Evolutionary conservation across 64 coral and sea anemone species (phyloP), one percentile per base, ranked within the genome.

Genomic region (Porites lutea): DNA sequence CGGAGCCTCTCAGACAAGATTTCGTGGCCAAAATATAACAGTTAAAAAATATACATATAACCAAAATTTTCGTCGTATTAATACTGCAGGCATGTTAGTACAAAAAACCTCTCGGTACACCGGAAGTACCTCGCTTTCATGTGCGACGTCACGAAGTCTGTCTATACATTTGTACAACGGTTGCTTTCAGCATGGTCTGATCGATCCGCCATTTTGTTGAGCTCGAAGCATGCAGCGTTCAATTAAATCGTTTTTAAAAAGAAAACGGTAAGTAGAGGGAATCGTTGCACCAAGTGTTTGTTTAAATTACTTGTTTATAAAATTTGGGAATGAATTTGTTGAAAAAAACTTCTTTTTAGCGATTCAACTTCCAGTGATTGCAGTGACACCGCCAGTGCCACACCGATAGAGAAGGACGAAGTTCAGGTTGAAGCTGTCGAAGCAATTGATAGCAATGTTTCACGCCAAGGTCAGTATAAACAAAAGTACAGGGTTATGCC

Each of bases 261-360:
- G 47, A 71, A 88, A 74, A 88, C 86, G 86, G 86, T 88, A 88
- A 88, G 71, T 75, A 88, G 70, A 88, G 68, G 52, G 66, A 88
- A 88, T 49, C 44, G 66, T 88, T 75, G 86, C 86, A 88, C 71
- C 71, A 75, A 88, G 66, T 75, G 86, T 75, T 88, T 75, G 70
- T 75, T 88, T 88, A 66, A 88, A 88, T 88, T 88, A 88, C 47
- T 88, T 88, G 86, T 88, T 88, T 75, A 88, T 37, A 88, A 66
- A 66, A 66, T 86, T 86, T 86, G 37, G 82, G 59, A 66, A 86
- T 86, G 37, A 58, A 58, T 86, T 65, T 65, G 21, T 86, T 65
- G 37, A 69, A 86, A 86, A 86, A 86, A 66, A 37, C 48, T 77
- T 44, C 55, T 86, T 62, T 27, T 84, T 84, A 55, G 53, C 53